Evolutionary conservation across 2,888 invertebrate genomes (phyloP).

Genomic region (Stictocephala bisonia): DNA sequence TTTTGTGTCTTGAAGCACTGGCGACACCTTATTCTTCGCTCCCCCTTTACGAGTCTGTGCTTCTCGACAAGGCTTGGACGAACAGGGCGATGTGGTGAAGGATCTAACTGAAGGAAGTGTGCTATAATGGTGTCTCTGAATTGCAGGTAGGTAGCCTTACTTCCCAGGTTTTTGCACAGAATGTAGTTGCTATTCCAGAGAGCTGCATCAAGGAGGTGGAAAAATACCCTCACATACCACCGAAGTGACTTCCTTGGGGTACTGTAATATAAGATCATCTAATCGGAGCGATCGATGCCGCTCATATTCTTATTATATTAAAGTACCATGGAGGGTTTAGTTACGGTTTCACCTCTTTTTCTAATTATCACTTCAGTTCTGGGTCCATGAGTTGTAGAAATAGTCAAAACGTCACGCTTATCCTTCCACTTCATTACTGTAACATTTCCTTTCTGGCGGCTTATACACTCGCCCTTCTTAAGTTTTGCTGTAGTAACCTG

Average conservation of each 20-base stretch:
- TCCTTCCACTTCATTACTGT: slow-evolving; percentile 43
- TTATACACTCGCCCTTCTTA: slow-evolving; percentile 4
- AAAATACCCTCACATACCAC: slow-evolving; percentile 31
- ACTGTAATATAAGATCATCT: too few relatives aligned
- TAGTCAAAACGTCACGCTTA: slow-evolving; percentile 27
- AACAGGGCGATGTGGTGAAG: background rate
- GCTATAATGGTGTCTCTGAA: slow-evolving; percentile 14
- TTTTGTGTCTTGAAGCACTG: background rate
- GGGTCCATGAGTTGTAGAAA: slow-evolving; percentile 42
- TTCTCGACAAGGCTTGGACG: background rate
- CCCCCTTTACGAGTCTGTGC: background rate
- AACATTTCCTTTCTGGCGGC: slow-evolving; percentile 12
- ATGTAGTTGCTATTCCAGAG: too few relatives aligned
- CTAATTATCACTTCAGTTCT: slow-evolving; percentile 25
- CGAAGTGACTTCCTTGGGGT: slow-evolving; percentile 30
- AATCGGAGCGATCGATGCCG: slow-evolving; percentile 30
- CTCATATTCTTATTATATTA: slow-evolving; percentile 32
- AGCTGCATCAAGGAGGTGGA: background rate
- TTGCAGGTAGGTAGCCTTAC: slow-evolving; percentile 12
- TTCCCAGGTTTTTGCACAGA: background rate
- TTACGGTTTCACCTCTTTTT: too few relatives aligned
- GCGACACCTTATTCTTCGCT: background rate
- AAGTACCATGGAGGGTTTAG: too few relatives aligned
- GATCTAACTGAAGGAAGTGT: slow-evolving; percentile 8
- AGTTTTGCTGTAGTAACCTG: background rate